These are phyloP conservation scores for Drosophila cognata DNA, from an alignment of 2,888 invertebrate genomes.

Conservation along the genomic window DNA sequence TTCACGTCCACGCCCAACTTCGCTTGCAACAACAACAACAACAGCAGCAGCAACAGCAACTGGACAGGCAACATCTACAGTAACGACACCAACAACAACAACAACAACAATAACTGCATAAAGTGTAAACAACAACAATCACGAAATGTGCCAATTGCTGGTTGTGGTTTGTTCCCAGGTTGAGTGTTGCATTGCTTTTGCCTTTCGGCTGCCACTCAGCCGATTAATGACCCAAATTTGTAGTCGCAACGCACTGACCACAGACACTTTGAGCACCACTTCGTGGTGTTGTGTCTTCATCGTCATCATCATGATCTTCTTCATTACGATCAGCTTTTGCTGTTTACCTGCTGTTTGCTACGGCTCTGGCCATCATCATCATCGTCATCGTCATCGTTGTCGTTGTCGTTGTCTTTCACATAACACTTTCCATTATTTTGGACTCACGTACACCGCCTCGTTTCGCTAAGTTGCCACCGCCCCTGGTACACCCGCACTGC, in stretches of 20 bases:
- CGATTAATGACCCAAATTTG: slow-evolving; percentile 76
- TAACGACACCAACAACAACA: slow-evolving; percentile 9
- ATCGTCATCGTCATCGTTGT: slow-evolving; percentile 2
- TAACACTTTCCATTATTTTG: slow-evolving; percentile 77
- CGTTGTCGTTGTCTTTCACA: slow-evolving; percentile 50
- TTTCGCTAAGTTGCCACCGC: slow-evolving; percentile 15
- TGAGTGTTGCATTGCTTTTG: slow-evolving; percentile 22
- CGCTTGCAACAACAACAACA: slow-evolving; percentile 28
- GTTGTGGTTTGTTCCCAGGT: slow-evolving; percentile 30
- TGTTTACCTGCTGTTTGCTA: slow-evolving; percentile 20
- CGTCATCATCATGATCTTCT: slow-evolving; percentile 19
- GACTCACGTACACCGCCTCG: slow-evolving; percentile 50
- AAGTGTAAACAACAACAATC: slow-evolving; percentile 8
- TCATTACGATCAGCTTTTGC: slow-evolving; percentile 25
- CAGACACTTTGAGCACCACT: slow-evolving; percentile 58
- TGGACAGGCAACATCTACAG: slow-evolving; percentile 36
- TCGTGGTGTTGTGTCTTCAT: slow-evolving; percentile 42
- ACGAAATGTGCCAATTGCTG: slow-evolving; percentile 56
- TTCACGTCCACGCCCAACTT: slow-evolving; percentile 32
- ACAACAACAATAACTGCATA: slow-evolving; percentile 9
- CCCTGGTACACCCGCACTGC: neutral
- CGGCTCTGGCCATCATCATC: slow-evolving; percentile 15
- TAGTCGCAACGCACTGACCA: slow-evolving; percentile 68
- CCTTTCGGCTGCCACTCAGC: slow-evolving; percentile 40
- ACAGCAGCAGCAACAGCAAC: slow-evolving; percentile 13